Evolutionary conservation across 2,797 vertebrate genomes (phyloP), one percentile per base, ranked within the genome.

Genomic region (Streptopelia turtur): DNA sequence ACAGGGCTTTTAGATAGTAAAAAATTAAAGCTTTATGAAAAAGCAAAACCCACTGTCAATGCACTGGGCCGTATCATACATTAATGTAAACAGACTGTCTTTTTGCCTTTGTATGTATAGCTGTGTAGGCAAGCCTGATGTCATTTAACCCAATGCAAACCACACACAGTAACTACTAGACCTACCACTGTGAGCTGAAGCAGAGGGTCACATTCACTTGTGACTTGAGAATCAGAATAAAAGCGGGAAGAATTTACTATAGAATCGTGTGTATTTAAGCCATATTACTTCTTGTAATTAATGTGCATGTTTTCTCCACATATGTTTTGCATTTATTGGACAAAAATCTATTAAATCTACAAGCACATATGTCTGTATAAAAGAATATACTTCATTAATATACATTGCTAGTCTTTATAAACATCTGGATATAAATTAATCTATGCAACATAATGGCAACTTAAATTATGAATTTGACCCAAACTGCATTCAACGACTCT

Each of bases 41-140:
- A 57, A 87, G 23, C 0, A 0, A 60, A 90, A 71, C 16, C 45
- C 1, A 0, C 0, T 2, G 35, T 64, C 37, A 63, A 5, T 43
- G 43, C 11, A 30, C 22, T 45, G 35, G 18, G 22, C 15, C 39
- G 33, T 43, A 68, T 49, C 21, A 49, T 8, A 69, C 15, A 13
- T 17, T 55, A 43, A 60, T 52, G 43, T 25, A 50, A 57, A 71
- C 70, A 30, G 33, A 35, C 16, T 74, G 18, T 53, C 31, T 41
- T 47, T 90, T 18, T 69, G 43, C 31, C 33, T 39, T 28, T 43
- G 13, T 18, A 3, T 18, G 12, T 14, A 9, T 3, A 70, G 28
- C 50, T 78, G 15, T 39, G 35, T 24, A 61, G 21, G 39, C 50
- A 83, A 68, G 24, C 24, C 60, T 80, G 35, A 39, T 65, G 27